These are phyloP conservation scores for Carassius gibelio DNA, from an alignment of 2,113 vertebrate species.

Conservation along the genomic window DNA sequence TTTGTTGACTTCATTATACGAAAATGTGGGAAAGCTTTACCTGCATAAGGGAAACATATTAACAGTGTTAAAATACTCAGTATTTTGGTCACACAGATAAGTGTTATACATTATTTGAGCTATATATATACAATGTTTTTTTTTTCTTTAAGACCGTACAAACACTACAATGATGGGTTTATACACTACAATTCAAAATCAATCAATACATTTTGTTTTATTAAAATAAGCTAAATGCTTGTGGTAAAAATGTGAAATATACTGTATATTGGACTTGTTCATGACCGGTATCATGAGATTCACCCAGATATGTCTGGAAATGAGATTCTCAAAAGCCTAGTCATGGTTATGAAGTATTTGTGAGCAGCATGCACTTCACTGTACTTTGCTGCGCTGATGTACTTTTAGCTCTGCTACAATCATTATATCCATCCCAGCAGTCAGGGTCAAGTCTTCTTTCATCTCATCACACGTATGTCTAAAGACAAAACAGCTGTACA, in stretches of 20 bases:
- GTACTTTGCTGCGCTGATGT: background rate
- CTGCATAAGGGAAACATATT: background rate
- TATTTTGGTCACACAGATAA: no score
- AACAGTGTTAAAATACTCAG: background rate
- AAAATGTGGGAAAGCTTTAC: background rate
- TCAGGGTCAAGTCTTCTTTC: background rate
- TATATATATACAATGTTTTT: no score
- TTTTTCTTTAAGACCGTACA: no score
- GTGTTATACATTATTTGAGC: no score
- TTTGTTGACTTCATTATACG: background rate
- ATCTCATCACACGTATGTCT: background rate
- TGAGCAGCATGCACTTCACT: background rate
- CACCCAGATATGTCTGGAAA: background rate
- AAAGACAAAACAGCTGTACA: slow-evolving; percentile 35
- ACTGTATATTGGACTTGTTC: no score
- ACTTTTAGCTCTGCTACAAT: slow-evolving; percentile 8
- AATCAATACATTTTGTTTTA: no score
- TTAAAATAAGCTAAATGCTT: no score
- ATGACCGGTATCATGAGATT: background rate
- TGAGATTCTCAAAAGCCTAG: background rate
- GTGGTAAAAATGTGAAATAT: no score
- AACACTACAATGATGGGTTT: no score
- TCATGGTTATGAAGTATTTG: background rate
- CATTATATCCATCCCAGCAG: background rate
- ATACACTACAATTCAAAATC: no score